Percentiles rank a stretch among this genome's conserved stretches.
Evolutionary conservation across 2,113 vertebrate genomes (phyloP).

Genomic region (Erythrocercus mccallii): DNA sequence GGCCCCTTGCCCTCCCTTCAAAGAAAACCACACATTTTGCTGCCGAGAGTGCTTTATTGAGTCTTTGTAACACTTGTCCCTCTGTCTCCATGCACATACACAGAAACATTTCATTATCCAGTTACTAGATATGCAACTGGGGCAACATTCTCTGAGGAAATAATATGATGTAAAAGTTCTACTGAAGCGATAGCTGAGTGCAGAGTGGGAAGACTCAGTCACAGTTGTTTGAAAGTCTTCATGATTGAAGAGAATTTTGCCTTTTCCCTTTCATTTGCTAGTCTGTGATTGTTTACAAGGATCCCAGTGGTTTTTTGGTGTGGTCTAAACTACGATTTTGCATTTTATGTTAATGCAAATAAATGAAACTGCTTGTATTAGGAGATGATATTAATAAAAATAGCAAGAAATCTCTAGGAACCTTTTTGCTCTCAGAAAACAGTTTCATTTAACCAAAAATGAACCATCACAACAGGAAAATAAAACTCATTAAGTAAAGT

Average conservation of each 20-base stretch:
- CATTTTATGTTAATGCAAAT: not conserved
- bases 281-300: not conserved
- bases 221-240: not conserved
- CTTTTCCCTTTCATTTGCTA: not conserved
- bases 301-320: not conserved
- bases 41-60: not conserved
- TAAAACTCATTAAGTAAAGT: conserved; percentile 27
- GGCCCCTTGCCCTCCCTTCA: not conserved
- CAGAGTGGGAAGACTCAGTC: not conserved
- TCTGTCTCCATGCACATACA: not conserved
- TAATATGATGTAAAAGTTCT: not conserved
- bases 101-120: not conserved
- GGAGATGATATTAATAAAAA: not conserved
- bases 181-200: not conserved
- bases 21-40: not conserved
- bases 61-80: not conserved
- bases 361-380: not conserved
- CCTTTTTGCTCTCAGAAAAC: not conserved
- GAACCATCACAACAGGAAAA: not conserved
- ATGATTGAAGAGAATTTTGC: not conserved
- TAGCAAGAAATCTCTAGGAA: not conserved
- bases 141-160: conserved; percentile 22
- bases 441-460: conserved; percentile 13
- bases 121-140: not conserved
- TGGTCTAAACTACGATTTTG: not conserved